These are phyloP conservation scores for Callyntrura sp. DNA, from an alignment of 2,888 invertebrate genomes.

Conservation along the genomic window DNA sequence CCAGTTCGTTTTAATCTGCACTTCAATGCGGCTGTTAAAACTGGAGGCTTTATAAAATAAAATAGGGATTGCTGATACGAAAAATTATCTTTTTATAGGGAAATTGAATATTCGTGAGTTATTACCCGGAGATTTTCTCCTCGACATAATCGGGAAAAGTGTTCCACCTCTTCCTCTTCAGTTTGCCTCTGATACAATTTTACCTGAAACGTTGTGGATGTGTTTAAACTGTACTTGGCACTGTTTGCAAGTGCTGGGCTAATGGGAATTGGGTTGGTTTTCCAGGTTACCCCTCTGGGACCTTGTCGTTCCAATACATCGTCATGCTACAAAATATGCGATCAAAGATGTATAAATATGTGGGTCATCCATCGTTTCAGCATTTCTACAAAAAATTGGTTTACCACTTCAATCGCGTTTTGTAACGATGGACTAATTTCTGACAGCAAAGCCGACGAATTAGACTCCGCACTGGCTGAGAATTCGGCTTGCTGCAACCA, in stretches of 20 bases:
- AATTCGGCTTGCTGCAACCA: slow-evolving; percentile 85
- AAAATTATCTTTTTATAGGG: neutral
- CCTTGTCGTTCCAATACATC: slow-evolving; percentile 84
- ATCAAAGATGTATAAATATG: slow-evolving; percentile 6
- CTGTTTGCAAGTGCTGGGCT: slow-evolving; percentile 83
- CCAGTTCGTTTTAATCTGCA: slow-evolving; percentile 79
- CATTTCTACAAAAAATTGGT: slow-evolving; percentile 36
- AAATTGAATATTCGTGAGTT: neutral
- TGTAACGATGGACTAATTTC: slow-evolving; percentile 85
- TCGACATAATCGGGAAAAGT: slow-evolving; percentile 84
- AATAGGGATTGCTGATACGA: neutral
- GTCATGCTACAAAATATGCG: slow-evolving; percentile 83
- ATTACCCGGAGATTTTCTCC: slow-evolving; percentile 84
- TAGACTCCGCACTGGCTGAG: slow-evolving; percentile 83
- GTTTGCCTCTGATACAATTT: slow-evolving; percentile 84
- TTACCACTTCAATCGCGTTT: slow-evolving; percentile 85
- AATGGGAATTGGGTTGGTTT: slow-evolving; percentile 84
- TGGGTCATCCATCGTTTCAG: neutral
- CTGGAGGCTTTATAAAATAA: slow-evolving; percentile 74
- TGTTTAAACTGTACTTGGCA: slow-evolving; percentile 81
- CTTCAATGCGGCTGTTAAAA: slow-evolving; percentile 78
- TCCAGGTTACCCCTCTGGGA: slow-evolving; percentile 84
- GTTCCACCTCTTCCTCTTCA: slow-evolving; percentile 84
- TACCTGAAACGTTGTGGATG: slow-evolving; percentile 76
- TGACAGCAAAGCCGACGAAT: slow-evolving; percentile 83